Conservation (phyloP, 2,113 vertebrate species). For the Hyperopisus bebe region DNA sequence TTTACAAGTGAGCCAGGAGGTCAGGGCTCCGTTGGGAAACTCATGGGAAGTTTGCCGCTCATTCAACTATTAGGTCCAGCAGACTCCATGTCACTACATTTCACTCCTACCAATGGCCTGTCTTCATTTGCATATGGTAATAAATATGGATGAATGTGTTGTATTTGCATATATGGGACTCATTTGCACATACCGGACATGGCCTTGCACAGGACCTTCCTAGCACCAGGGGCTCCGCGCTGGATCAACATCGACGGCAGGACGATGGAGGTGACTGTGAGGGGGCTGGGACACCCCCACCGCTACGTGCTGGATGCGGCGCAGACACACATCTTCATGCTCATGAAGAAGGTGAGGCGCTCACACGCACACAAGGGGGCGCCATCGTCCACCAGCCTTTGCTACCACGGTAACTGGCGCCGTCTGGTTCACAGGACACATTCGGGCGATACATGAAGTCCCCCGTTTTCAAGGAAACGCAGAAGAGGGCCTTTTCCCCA, state of each 20-base stretch:
- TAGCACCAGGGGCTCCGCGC: slow-evolving; percentile 84
- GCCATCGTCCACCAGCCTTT: background rate
- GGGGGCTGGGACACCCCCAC: slow-evolving; percentile 84
- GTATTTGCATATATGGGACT: background rate
- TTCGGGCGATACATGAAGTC: slow-evolving; percentile 96
- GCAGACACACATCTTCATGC: slow-evolving; percentile 94
- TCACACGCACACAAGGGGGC: background rate
- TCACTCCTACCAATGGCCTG: background rate
- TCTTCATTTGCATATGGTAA: background rate
- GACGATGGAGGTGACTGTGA: slow-evolving; percentile 94
- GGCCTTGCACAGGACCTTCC: slow-evolving; percentile 68
- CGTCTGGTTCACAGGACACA: slow-evolving; percentile 68
- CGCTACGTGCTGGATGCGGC: slow-evolving; percentile 91
- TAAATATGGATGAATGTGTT: background rate
- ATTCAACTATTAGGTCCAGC: background rate
- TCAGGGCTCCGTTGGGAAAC: background rate
- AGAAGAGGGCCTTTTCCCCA: slow-evolving; percentile 81
- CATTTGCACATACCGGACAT: background rate
- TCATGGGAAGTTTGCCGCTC: background rate
- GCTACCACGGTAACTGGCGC: background rate
- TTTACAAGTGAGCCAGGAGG: slow-evolving; percentile 75
- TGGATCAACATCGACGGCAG: slow-evolving; percentile 98
- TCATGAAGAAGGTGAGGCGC: slow-evolving; percentile 89
- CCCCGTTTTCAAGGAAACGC: slow-evolving; percentile 87
- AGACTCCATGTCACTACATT: background rate